Percentiles rank a stretch among this genome's conserved stretches.
Conservation (phyloP, 2,888 invertebrate genomes). For the Peribatodes rhomboidaria region DNA sequence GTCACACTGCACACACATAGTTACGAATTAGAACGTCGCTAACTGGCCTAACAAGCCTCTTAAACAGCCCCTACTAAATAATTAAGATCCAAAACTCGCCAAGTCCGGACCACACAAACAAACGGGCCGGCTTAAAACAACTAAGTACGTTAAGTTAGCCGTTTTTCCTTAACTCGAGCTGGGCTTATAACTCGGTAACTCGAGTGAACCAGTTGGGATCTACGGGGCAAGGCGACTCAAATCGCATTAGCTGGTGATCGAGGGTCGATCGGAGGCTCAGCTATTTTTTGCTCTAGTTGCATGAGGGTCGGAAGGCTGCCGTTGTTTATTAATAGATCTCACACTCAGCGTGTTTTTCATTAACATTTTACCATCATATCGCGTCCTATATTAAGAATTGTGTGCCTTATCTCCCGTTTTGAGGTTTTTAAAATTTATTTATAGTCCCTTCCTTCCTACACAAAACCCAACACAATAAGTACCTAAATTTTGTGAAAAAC, state of each 20-base stretch:
- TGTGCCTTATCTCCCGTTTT: background rate
- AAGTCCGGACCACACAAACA: conserved; percentile 34
- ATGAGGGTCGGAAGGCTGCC: conserved; percentile 9
- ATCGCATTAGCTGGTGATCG: conserved; percentile 75
- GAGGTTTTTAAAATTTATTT: background rate
- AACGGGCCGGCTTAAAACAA: conserved; percentile 36
- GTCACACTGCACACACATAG: background rate
- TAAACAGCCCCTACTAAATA: conserved; percentile 21
- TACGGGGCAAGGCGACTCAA: conserved; percentile 65
- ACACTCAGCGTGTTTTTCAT: conserved; percentile 5
- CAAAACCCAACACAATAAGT: no score
- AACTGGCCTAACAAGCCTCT: conserved; percentile 5
- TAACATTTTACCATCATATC: background rate
- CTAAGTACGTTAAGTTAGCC: conserved; percentile 36
- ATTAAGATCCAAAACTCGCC: conserved; percentile 32
- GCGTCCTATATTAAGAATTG: background rate
- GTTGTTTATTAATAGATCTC: conserved; percentile 24
- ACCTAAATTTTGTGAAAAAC: background rate
- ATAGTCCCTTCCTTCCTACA: background rate
- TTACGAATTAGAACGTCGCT: background rate
- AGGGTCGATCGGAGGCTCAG: conserved; percentile 48
- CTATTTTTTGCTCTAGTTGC: conserved; percentile 31
- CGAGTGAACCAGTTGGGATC: conserved; percentile 67
- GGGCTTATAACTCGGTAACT: conserved; percentile 52
- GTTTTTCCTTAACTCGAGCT: conserved; percentile 35